A percentile compares a stretch with the other conserved stretches of the same genome.
phyloP scores from a whole-genome alignment of 2,888 invertebrate species.

The Autographa gamma region DNA sequence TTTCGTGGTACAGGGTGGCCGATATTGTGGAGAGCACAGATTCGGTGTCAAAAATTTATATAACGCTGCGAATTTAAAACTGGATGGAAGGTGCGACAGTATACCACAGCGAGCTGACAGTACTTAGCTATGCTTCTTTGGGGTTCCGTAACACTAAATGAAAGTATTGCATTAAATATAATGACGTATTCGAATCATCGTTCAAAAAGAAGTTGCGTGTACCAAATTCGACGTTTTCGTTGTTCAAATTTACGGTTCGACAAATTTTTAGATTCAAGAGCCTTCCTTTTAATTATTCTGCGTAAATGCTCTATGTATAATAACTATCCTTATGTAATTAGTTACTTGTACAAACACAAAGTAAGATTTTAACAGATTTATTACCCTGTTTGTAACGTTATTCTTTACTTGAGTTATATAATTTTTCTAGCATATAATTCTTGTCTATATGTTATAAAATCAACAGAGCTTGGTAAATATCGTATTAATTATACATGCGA shows the following conservation, averaged over 20 bases:
- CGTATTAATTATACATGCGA: constrained; percentile 9
- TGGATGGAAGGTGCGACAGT: constrained; percentile 27
- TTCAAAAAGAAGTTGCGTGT: no score
- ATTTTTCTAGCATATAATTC: constrained; percentile 6
- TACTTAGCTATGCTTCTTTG: constrained; percentile 6
- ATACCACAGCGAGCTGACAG: constrained; percentile 38
- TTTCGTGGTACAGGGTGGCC: constrained; percentile 76
- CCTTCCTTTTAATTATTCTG: no score
- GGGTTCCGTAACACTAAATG: not conserved
- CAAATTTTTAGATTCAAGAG: no score
- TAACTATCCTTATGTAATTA: not conserved
- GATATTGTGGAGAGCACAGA: constrained; percentile 78
- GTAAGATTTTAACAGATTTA: not conserved
- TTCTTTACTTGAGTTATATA: not conserved
- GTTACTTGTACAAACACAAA: not conserved
- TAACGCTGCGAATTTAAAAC: constrained; percentile 75
- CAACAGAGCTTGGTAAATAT: constrained; percentile 3
- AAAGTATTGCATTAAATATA: not conserved
- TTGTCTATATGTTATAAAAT: not conserved
- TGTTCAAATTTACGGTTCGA: no score
- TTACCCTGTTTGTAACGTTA: not conserved
- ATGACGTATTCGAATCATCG: not conserved
- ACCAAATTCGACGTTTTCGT: no score
- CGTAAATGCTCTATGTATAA: no score
- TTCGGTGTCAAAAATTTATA: constrained; percentile 83